A percentile compares a stretch with the other conserved stretches of the same genome.
These are phyloP conservation scores for Zeus faber DNA, from an alignment of 2,113 vertebrate genomes.

Conservation along the genomic window DNA sequence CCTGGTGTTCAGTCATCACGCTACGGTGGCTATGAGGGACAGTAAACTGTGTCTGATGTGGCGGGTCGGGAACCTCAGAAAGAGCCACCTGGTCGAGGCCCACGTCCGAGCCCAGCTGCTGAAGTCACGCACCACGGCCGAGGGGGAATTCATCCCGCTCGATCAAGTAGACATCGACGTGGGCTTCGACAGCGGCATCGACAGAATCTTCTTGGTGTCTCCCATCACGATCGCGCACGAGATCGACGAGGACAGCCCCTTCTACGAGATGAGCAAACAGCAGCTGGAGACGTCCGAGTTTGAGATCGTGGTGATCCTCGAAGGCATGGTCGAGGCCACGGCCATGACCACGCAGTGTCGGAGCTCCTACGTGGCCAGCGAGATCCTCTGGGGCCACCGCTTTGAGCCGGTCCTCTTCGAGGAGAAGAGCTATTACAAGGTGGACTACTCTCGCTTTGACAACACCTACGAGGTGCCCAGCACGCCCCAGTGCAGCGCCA, in stretches of 20 bases:
- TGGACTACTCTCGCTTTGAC: constrained; percentile 94
- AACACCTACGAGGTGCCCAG: constrained; percentile 94
- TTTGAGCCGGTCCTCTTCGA: constrained; percentile 96
- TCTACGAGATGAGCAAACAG: constrained; percentile 90
- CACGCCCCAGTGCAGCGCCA: constrained; percentile 90
- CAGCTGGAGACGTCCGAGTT: constrained; percentile 91
- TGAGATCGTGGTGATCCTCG: constrained; percentile 95
- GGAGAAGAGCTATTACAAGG: constrained; percentile 94
- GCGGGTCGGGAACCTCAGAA: constrained; percentile 93
- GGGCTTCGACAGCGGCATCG: constrained; percentile 93
- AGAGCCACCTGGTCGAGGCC: constrained; percentile 95
- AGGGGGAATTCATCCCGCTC: constrained; percentile 94
- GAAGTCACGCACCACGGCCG: constrained; percentile 90
- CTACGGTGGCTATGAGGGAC: constrained; percentile 91
- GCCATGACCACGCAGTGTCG: constrained; percentile 98
- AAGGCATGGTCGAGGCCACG: constrained; percentile 97
- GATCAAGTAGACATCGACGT: constrained; percentile 95
- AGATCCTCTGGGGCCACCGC: constrained; percentile 95
- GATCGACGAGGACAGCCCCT: constrained; percentile 93
- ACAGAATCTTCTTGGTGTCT: constrained; percentile 93
- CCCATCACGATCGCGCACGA: constrained; percentile 94
- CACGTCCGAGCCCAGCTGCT: constrained; percentile 93
- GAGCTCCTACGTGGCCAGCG: constrained; percentile 91
- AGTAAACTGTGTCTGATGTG: constrained; percentile 96
- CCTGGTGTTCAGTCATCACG: constrained; percentile 92